Conservation (phyloP, 2,888 invertebrate species). For the Hirtodrosophila trivittata region DNA sequence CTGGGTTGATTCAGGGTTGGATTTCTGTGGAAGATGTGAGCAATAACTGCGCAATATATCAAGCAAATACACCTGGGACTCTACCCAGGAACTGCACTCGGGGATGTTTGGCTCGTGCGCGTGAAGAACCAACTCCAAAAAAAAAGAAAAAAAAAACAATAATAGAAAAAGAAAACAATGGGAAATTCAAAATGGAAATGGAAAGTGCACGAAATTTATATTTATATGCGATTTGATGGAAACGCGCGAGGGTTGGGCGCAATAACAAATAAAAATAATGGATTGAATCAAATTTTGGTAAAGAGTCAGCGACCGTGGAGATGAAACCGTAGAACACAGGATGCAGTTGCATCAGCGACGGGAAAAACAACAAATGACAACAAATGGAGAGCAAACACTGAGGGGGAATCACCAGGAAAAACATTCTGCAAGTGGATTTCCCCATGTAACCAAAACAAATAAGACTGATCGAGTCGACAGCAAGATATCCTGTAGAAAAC, state of each 20-base stretch:
- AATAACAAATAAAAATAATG: conserved; percentile 63
- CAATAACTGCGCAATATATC: conserved; percentile 74
- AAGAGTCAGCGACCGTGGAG: conserved; percentile 38
- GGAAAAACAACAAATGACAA: conserved; percentile 63
- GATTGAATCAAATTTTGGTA: conserved; percentile 67
- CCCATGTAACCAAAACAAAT: conserved; percentile 14
- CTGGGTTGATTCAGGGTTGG: conserved; percentile 1
- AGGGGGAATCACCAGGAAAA: conserved; percentile 31
- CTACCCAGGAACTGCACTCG: conserved; percentile 36
- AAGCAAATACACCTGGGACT: conserved; percentile 74
- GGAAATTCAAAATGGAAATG: conserved; percentile 50
- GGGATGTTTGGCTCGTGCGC: conserved; percentile 61
- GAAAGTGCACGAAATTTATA: conserved; percentile 55
- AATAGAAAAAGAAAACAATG: conserved; percentile 50
- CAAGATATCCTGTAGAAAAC: background rate
- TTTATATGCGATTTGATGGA: conserved; percentile 67
- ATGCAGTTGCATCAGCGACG: conserved; percentile 47
- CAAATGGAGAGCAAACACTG: conserved; percentile 51
- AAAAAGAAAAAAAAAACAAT: conserved; percentile 15
- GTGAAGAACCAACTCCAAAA: conserved; percentile 40
- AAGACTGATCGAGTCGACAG: background rate
- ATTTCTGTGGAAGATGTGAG: conserved; percentile 29
- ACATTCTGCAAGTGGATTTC: conserved; percentile 45
- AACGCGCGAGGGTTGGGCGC: conserved; percentile 31
- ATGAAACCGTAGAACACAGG: conserved; percentile 15